These are phyloP conservation scores for Ernsta delagoae DNA, from an alignment of 2,888 invertebrate species.

Conservation along the genomic window DNA sequence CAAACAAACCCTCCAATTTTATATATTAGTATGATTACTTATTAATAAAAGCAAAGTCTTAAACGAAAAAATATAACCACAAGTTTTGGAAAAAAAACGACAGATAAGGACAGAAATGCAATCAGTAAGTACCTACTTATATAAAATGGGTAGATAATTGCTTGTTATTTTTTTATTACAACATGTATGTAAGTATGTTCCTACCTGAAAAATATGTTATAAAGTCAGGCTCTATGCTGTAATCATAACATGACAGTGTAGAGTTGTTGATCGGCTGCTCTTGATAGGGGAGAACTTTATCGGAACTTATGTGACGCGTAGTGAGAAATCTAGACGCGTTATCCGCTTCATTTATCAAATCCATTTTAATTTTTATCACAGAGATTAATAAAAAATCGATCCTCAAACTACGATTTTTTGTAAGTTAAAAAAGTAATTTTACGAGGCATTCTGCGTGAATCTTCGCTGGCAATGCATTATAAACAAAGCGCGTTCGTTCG, in stretches of 20 bases:
- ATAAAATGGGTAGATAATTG: no score
- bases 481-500: constrained; percentile 7
- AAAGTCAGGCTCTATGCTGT: constrained; percentile 71
- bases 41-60: no score
- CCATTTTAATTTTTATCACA: constrained; percentile 54
- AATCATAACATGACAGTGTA: constrained; percentile 68
- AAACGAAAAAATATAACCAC: no score
- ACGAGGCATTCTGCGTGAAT: not conserved
- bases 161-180: no score
- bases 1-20: no score
- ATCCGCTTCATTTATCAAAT: constrained; percentile 63
- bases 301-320: constrained; percentile 66
- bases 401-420: constrained; percentile 20
- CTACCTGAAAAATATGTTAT: constrained; percentile 72
- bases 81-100: no score
- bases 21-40: no score
- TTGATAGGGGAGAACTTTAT: constrained; percentile 54
- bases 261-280: constrained; percentile 69
- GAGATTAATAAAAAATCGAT: constrained; percentile 9
- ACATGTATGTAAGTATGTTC: no score
- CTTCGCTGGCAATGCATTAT: constrained; percentile 22
- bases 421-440: not conserved
- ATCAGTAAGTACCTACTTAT: no score
- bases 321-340: constrained; percentile 56
- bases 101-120: no score